Evolutionary conservation across 2,797 vertebrate species (phyloP), one percentile per base, ranked within the genome.

Genomic region (Sebastes nivosus): DNA sequence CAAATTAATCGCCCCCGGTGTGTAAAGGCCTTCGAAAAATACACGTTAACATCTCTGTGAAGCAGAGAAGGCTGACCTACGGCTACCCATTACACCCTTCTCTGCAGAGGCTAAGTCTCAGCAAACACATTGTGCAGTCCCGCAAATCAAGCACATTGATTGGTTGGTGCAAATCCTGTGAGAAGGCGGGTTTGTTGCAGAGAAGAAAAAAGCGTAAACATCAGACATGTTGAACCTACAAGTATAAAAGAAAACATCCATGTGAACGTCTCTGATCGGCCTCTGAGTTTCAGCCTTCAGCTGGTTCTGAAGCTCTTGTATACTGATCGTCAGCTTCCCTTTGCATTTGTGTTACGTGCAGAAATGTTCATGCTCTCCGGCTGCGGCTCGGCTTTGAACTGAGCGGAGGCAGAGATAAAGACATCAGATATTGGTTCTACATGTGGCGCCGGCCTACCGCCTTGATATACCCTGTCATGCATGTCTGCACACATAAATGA

Each of bases 381-480:
- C 68, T 75, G 64, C 11, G 10, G 52, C 42, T 59, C 8, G 11
- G 54, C 38, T 84, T 80, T 79, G 64, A 77, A 77, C 29, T 55
- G 61, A 83, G 61, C 46, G n/a, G 12, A 67, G 30, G 16, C 46
- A 30, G 20, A 83, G 68, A 73, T 79, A 73, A 79, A 88, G 64
- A 84, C 77, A 83, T 75, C 68, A 87, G 82, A 80, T 85, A 84
- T 60, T 29, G 54, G 80, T 72, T 66, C 25, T 55, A 52, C 24
- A 61, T 60, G 54, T 77, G 74, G 68, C 2, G 25, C 52, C 9
- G 52, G 52, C 67, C 59, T 38, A 54, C 36, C 8, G 14, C 36
- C 59, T 63, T 57, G 2, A 68, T 38, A 50, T 66, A 34, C 5
- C 13, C n/a, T 29, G 55, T 64, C 59, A 60, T 32, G 67, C 65